Percentiles rank a stretch among this genome's conserved stretches.
These are phyloP conservation scores for Myrmecobius fasciatus DNA, from an alignment of 2,113 vertebrate genomes.

Conservation along the genomic window DNA sequence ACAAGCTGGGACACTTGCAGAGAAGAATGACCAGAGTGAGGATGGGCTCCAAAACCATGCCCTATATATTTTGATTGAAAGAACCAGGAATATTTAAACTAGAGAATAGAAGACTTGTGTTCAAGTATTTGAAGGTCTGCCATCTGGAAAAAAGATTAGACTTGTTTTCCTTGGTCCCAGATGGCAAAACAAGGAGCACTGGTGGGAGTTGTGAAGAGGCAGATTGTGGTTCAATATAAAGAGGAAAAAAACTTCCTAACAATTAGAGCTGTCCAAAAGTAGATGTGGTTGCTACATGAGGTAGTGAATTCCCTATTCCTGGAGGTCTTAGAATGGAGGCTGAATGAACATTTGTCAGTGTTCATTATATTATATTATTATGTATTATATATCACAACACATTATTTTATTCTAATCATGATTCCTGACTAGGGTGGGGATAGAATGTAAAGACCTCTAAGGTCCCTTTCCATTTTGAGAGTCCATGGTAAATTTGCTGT, in stretches of 20 bases:
- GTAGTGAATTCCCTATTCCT: not conserved
- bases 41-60: not conserved
- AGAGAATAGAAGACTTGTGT: not conserved
- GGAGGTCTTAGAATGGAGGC: not conserved
- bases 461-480: not conserved
- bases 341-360: not conserved
- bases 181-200: not conserved
- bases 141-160: not conserved
- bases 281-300: not conserved
- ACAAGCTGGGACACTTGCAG: not conserved
- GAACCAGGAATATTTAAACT: not conserved
- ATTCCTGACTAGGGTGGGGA: not conserved
- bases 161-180: not conserved
- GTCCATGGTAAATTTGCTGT: not conserved
- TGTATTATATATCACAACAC: not conserved
- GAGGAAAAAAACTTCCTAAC: not conserved
- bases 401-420: not conserved
- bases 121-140: not conserved
- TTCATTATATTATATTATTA: not conserved
- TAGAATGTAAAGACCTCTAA: not conserved
- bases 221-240: constrained; percentile 1
- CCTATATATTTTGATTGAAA: not conserved
- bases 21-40: not conserved
- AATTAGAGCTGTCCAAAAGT: not conserved
- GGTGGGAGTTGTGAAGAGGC: constrained; percentile 2